phyloP scores from a whole-genome alignment of 2,113 vertebrate species.

The Ammodytes dubius region DNA sequence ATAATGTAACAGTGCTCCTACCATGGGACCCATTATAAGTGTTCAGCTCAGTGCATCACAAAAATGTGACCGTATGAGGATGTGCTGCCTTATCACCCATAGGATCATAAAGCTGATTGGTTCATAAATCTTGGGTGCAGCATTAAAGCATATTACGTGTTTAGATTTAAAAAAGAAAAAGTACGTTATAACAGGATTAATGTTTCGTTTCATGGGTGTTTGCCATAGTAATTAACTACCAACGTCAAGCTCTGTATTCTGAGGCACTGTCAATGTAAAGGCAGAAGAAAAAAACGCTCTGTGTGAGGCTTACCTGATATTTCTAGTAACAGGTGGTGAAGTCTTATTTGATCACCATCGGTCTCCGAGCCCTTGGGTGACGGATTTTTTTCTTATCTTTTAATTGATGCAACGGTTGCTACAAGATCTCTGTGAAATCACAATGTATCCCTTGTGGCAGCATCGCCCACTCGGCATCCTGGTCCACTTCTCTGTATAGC shows the following conservation, averaged over 20 bases:
- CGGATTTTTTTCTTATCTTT: slow-evolving; percentile 38
- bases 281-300: background rate
- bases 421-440: slow-evolving; percentile 78
- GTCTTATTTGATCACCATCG: slow-evolving; percentile 63
- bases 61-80: slow-evolving; percentile 28
- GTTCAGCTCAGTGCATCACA: slow-evolving; percentile 32
- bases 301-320: slow-evolving; percentile 78
- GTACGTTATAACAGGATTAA: slow-evolving; percentile 39
- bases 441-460: slow-evolving; percentile 80
- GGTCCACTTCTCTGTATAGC: slow-evolving; percentile 71
- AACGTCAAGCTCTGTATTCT: slow-evolving; percentile 18
- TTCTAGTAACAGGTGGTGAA: slow-evolving; percentile 84
- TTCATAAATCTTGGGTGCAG: slow-evolving; percentile 46
- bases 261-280: slow-evolving; percentile 29
- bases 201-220: slow-evolving; percentile 31
- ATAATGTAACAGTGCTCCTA: slow-evolving; percentile 25
- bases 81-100: slow-evolving; percentile 40
- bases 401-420: slow-evolving; percentile 72
- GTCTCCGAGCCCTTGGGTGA: slow-evolving; percentile 59
- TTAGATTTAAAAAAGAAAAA: slow-evolving; percentile 46
- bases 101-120: slow-evolving; percentile 33
- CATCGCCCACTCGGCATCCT: slow-evolving; percentile 82
- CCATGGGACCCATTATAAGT: slow-evolving; percentile 32
- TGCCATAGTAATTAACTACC: slow-evolving; percentile 43
- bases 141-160: slow-evolving; percentile 18